Percentiles rank a stretch among this genome's conserved stretches.
Conservation (phyloP, 2,113 vertebrate genomes). For the Nematolebias whitei region DNA sequence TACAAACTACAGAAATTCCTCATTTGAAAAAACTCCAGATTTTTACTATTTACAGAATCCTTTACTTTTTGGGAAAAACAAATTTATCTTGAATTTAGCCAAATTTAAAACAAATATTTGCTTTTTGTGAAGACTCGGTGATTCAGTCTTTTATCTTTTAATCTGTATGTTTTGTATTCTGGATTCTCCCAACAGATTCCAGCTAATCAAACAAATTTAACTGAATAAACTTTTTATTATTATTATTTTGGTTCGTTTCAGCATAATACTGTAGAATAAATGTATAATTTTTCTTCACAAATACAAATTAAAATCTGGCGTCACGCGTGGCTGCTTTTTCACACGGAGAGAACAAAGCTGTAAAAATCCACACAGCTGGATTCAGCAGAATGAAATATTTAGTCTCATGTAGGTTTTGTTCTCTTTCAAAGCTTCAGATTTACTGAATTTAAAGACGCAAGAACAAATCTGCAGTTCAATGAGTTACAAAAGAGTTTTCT, state of each 20-base stretch:
- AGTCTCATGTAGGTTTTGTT: constrained; percentile 10
- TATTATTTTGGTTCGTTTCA: background rate
- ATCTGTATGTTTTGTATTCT: background rate
- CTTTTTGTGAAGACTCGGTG: background rate
- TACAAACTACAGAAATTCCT: no score
- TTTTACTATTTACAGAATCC: no score
- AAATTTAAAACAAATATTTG: background rate
- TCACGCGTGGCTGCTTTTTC: constrained; percentile 14
- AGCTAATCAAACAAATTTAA: background rate
- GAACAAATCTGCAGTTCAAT: constrained; percentile 1
- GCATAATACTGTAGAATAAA: constrained; percentile 5
- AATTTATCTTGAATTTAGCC: background rate
- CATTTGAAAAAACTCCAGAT: no score
- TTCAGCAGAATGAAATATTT: constrained; percentile 4
- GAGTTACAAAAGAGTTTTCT: background rate
- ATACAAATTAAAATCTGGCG: constrained; percentile 31
- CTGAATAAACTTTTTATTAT: no score
- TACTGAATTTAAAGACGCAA: constrained; percentile 18
- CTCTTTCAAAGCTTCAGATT: constrained; percentile 4
- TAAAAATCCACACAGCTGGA: constrained; percentile 18
- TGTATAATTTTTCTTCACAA: background rate
- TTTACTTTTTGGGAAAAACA: no score
- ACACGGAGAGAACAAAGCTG: background rate
- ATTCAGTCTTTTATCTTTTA: constrained; percentile 1
- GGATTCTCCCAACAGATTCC: constrained; percentile 5